phyloP scores from a whole-genome alignment of 2,797 vertebrate species.

The Oreonectes daqikongensis region DNA sequence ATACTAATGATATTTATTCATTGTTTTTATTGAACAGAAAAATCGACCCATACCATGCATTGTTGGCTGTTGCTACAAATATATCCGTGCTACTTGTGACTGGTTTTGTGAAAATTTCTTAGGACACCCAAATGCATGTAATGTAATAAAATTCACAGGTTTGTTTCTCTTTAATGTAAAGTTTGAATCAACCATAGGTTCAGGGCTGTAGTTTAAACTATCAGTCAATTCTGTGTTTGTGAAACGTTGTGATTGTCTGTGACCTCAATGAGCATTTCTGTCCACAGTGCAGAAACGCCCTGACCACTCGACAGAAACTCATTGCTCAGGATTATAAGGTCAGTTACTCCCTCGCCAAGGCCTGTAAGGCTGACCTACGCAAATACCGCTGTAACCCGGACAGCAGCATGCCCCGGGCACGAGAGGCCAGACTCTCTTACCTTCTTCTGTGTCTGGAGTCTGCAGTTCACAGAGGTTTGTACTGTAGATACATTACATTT shows the following conservation, averaged over 20 bases:
- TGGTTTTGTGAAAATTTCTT: too few species aligned
- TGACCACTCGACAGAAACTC: slow-evolving; percentile 87
- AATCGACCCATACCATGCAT: too few species aligned
- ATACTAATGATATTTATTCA: too few species aligned
- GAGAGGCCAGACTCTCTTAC: slow-evolving; percentile 86
- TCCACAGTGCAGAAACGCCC: slow-evolving; percentile 83
- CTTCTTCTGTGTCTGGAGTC: slow-evolving; percentile 87
- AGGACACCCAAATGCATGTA: neutral
- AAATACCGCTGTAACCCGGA: slow-evolving; percentile 86
- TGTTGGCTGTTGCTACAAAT: too few species aligned
- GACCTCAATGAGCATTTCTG: slow-evolving; percentile 48
- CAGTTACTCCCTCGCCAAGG: slow-evolving; percentile 87
- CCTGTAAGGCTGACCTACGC: slow-evolving; percentile 86
- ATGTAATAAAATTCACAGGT: neutral
- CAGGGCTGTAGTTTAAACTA: slow-evolving; percentile 11
- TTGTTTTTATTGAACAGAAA: too few species aligned
- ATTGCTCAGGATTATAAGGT: slow-evolving; percentile 91
- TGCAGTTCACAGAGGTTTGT: slow-evolving; percentile 80
- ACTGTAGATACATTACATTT: too few species aligned
- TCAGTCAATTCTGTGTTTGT: neutral
- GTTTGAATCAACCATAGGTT: neutral
- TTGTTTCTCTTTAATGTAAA: neutral
- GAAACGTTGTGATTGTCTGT: neutral
- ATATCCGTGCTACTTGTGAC: too few species aligned
- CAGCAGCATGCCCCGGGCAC: slow-evolving; percentile 83